Evolutionary conservation across 1,140 invertebrate genomes (phyloP), one percentile per base, ranked within the genome.

Genomic region (Drosophila quadrilineata): DNA sequence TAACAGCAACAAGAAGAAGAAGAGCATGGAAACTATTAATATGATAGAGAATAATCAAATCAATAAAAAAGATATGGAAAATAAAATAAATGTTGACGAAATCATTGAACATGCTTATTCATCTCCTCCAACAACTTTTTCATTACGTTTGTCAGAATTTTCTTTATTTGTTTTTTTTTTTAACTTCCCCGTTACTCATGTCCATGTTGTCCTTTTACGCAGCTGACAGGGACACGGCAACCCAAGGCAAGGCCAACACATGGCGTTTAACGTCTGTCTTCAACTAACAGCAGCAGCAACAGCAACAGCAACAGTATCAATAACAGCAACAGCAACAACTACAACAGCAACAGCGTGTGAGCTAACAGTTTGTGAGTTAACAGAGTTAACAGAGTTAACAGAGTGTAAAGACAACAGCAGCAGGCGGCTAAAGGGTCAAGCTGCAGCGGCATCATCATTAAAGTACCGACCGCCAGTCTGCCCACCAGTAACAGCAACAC

Each of bases 241-340:
- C n/a, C n/a, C n/a, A n/a, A 49, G 50, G 49, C 72, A 75, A 84
- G 65, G 76, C 76, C 50, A 80, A 71, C 76, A 82, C 77, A 82
- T 82, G 76, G 76, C 67, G 72, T 71, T 66, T 58, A 71, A 59
- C 69, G 22, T 45, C 41, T 49, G 56, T 63, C 48, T 46, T 43
- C 49, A 48, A 74, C 46, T 48, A 63, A 49, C 28, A 22, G 57
- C 52, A 59, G 16, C 57, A 72, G 46, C 73, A 71, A 33, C 35
- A 28, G 12, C 48, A 41, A 40, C 43, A 17, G 43, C 16, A 43
- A 21, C 38, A 24, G 33, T 21, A 36, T 8, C 10, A 40, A 41
- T 2, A 41, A 14, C 52, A 64, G 19, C 50, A 31, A 3, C 35
- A 24, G n/a, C 29, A n/a, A 31, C 69, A 38, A 19, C 6, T 16